Evolutionary conservation across 2,888 invertebrate species (phyloP).

Genomic region (Drosophila picticornis): DNA sequence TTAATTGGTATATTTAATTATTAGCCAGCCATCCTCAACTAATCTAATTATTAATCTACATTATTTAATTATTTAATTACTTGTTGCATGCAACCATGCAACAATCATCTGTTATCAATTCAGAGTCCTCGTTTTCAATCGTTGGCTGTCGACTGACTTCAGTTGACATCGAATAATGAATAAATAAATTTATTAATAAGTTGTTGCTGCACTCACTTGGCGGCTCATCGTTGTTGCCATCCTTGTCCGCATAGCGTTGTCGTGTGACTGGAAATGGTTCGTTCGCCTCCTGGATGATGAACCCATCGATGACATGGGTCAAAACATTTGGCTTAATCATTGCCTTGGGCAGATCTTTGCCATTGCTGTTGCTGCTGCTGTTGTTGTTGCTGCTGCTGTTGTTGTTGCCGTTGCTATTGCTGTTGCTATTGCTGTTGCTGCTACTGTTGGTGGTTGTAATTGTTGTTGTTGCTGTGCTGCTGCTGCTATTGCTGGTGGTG

Average conservation of each 20-base stretch:
- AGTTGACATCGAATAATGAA: background rate
- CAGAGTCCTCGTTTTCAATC: too few species aligned
- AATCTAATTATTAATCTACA: too few species aligned
- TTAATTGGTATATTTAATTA: background rate
- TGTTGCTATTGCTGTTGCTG: slow-evolving; percentile 29
- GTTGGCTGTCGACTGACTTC: too few species aligned
- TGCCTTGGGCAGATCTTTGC: slow-evolving; percentile 90
- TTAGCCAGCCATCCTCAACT: too few species aligned
- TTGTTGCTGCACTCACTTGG: slow-evolving; percentile 87
- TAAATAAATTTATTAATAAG: background rate
- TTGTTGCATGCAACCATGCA: too few species aligned
- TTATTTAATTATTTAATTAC: too few species aligned
- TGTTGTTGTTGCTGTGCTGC: slow-evolving; percentile 8
- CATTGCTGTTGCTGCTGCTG: slow-evolving; percentile 76
- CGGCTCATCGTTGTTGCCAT: slow-evolving; percentile 89
- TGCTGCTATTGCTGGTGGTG: slow-evolving; percentile 29
- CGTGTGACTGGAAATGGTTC: slow-evolving; percentile 94
- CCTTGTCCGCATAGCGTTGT: slow-evolving; percentile 87
- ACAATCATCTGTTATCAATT: too few species aligned
- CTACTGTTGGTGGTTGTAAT: slow-evolving; percentile 41
- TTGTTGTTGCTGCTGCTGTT: slow-evolving; percentile 20
- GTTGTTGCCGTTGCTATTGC: slow-evolving; percentile 27
- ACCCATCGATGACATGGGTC: slow-evolving; percentile 98
- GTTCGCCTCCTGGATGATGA: slow-evolving; percentile 97
- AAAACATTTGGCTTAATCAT: slow-evolving; percentile 98